These are phyloP conservation scores for Artibeus lituratus DNA, from an alignment of 2,797 vertebrate genomes.

Conservation along the genomic window DNA sequence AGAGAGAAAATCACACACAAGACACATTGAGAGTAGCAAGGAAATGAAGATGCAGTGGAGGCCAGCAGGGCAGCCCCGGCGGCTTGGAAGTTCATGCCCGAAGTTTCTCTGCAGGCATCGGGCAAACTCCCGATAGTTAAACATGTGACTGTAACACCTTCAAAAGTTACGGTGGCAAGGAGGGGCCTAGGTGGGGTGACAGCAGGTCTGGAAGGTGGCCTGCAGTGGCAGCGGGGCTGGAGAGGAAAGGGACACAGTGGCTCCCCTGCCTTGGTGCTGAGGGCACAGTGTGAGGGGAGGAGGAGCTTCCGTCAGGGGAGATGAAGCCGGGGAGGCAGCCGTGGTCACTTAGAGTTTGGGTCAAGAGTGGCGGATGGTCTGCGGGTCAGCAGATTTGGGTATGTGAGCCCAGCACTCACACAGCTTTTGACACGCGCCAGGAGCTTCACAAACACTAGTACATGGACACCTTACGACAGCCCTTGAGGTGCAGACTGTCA, in stretches of 20 bases:
- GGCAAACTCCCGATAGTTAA: background rate
- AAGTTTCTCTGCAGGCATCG: background rate
- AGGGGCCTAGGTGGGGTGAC: background rate
- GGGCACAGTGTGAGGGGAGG: background rate
- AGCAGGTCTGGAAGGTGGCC: background rate
- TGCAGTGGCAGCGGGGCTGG: background rate
- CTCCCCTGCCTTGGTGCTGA: background rate
- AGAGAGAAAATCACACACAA: background rate
- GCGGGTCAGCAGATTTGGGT: background rate
- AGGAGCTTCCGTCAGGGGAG: background rate
- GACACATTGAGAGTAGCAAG: background rate
- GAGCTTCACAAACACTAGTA: background rate
- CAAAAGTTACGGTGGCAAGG: background rate
- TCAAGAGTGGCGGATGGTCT: background rate
- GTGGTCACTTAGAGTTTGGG: background rate
- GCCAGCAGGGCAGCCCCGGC: background rate
- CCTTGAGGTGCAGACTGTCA: background rate
- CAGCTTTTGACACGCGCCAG: background rate
- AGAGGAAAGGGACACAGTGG: background rate
- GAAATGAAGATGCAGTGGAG: background rate
- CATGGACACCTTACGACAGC: background rate
- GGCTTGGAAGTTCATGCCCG: background rate
- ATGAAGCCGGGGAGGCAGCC: background rate
- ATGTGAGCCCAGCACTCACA: too few species aligned
- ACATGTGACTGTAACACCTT: background rate